A percentile compares a stretch with the other conserved stretches of the same genome.
Evolutionary conservation across 2,888 invertebrate species (phyloP).

Genomic region (Drosophila borealis): DNA sequence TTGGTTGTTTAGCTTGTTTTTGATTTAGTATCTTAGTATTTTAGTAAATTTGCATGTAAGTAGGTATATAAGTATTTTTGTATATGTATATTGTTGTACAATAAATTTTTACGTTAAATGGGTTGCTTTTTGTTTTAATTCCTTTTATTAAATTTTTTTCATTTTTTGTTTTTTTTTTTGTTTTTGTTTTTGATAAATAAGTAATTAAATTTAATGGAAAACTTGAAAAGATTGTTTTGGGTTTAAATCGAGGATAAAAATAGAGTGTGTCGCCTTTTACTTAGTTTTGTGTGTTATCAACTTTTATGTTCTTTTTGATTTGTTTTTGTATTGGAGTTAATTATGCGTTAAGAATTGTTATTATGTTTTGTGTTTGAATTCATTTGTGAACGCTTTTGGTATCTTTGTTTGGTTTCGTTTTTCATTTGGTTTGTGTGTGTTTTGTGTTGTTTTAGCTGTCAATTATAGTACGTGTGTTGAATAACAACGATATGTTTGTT

Average conservation of each 20-base stretch:
- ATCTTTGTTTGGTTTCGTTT: slow-evolving; percentile 11
- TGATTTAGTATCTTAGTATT: slow-evolving; percentile 48
- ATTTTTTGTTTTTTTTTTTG: slow-evolving; percentile 17
- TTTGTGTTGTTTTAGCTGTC: slow-evolving; percentile 37
- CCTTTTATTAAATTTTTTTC: slow-evolving; percentile 19
- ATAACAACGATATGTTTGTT: slow-evolving; percentile 72
- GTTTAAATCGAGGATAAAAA: slow-evolving; percentile 59
- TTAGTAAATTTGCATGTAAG: slow-evolving; percentile 48
- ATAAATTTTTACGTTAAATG: slow-evolving; percentile 39
- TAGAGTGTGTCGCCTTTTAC: slow-evolving; percentile 34
- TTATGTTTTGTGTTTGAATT: slow-evolving; percentile 12
- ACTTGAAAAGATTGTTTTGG: slow-evolving; percentile 80
- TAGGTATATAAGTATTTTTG: slow-evolving; percentile 31
- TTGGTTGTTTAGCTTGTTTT: slow-evolving; percentile 30
- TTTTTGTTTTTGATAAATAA: slow-evolving; percentile 28
- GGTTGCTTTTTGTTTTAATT: slow-evolving; percentile 9
- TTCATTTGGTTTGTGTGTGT: slow-evolving; percentile 8
- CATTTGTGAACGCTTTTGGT: slow-evolving; percentile 7
- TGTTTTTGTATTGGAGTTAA: slow-evolving; percentile 1
- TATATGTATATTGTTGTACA: slow-evolving; percentile 40
- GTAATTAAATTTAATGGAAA: slow-evolving; percentile 79
- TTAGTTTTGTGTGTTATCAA: neutral
- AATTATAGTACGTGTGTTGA: slow-evolving; percentile 40
- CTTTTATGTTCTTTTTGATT: slow-evolving; percentile 9
- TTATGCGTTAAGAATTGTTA: neutral